These are phyloP conservation scores for Alviniconcha marisindica DNA, from an alignment of 1,140 invertebrate genomes.

Conservation along the genomic window DNA sequence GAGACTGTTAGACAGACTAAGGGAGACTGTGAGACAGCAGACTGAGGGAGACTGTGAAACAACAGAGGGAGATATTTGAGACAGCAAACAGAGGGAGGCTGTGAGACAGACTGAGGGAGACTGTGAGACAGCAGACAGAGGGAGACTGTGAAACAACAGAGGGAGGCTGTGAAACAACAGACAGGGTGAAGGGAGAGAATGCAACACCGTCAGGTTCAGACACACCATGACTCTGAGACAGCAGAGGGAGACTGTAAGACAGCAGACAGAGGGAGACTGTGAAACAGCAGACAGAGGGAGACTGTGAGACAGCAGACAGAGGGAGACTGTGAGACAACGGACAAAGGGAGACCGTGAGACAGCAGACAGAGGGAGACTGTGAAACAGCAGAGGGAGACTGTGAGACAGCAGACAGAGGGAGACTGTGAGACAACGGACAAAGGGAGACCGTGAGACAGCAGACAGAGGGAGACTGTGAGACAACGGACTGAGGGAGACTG, in stretches of 20 bases:
- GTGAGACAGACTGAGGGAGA: neutral
- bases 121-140: neutral
- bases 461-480: neutral
- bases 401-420: no score
- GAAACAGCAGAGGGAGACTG: neutral
- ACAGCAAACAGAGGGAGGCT: no score
- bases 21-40: neutral
- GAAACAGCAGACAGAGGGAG: neutral
- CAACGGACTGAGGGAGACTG: neutral
- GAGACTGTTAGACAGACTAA: neutral
- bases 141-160: neutral
- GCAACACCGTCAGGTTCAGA: constrained; percentile 25
- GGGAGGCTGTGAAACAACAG: neutral
- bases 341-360: neutral
- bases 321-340: no score
- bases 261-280: neutral
- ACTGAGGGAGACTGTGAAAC: no score
- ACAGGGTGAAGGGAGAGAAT: neutral
- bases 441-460: no score
- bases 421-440: no score
- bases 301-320: neutral
- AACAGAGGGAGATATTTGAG: no score
- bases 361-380: neutral
- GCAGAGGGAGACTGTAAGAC: no score
- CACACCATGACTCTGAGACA: constrained; percentile 25